Evolutionary conservation across 2,888 invertebrate genomes (phyloP).

Genomic region (Xestia c-nigrum): DNA sequence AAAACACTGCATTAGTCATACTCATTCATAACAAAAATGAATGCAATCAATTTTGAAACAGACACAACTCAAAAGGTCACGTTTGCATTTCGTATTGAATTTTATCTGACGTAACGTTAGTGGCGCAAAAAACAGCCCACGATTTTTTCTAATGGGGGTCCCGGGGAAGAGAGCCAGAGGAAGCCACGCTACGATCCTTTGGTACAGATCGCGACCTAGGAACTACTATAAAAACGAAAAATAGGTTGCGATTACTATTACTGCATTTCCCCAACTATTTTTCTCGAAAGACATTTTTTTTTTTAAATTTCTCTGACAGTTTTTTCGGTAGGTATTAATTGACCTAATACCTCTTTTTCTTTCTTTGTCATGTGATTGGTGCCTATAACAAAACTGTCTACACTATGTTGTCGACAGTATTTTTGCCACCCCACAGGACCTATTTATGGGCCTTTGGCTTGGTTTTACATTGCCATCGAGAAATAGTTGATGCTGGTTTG

Average conservation of each 20-base stretch:
- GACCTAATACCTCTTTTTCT: too few species aligned
- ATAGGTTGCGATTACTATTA: neutral
- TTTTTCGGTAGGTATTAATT: neutral
- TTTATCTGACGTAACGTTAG: neutral
- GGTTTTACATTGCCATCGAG: too few species aligned
- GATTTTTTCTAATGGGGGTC: too few species aligned
- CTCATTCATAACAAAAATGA: slow-evolving; percentile 8
- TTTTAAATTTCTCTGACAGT: neutral
- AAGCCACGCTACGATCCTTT: neutral
- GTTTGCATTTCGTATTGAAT: neutral
- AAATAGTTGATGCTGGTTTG: too few species aligned
- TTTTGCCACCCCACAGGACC: too few species aligned
- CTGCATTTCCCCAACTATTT: neutral
- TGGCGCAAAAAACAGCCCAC: neutral
- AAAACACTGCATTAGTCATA: slow-evolving; percentile 25
- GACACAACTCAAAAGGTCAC: slow-evolving; percentile 18
- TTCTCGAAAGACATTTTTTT: too few species aligned
- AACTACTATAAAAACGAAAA: too few species aligned
- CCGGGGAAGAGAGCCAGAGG: neutral
- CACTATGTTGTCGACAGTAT: too few species aligned
- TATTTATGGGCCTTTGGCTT: too few species aligned
- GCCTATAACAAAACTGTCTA: too few species aligned
- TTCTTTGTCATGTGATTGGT: too few species aligned
- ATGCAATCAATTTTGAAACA: slow-evolving; percentile 40
- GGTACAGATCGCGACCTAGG: neutral